Base-by-base conservation (phyloP, 1,140 invertebrate species). In the Spodoptera litura region DNA sequence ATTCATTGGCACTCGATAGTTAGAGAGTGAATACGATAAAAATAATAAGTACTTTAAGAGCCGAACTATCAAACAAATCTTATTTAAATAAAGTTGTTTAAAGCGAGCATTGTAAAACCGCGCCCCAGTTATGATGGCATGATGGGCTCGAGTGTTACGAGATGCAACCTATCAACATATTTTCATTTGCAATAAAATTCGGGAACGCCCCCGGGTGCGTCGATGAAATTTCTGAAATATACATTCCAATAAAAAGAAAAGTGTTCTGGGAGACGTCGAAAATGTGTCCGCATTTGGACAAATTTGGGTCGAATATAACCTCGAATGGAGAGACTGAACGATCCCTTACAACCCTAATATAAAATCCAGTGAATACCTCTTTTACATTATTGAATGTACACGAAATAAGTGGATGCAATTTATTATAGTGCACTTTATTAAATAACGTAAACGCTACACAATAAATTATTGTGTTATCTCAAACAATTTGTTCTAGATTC, bases 261-360 rank as follows among this genome's bases (percentile, higher is more conserved):
- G 82, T 87, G 82, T 88, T 87, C 85, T 81, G 83, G 79, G 84
- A 84, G 83, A 90, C 80, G 83, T 81, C 74, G 85, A 88, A 83
- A 91, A 89, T 91, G 85, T 89, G 87, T 85, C 85, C 86, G 82
- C 86, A 88, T 88, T 88, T 87, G 84, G 85, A 89, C 88, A 89
- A 89, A 91, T 89, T 91, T 86, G 85, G 89, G 89, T 89, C 84
- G 83, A 89, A 89, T 87, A 85, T 82, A 85, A 88, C 89, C 82
- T 87, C 79, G 78, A 88, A 88, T 87, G 78, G 81, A 85, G 80
- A 85, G 80, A 87, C 79, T 82, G 84, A 88, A 88, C 87, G 86
- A 82, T 86, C 83, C 83, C 81, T 87, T 86, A 85, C 82, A 87
- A 85, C 78, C 82, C 79, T 88, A 85, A 87, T 89, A 89, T 88